Conservation (phyloP, 2,113 vertebrate species). For the Balaeniceps rex region DNA sequence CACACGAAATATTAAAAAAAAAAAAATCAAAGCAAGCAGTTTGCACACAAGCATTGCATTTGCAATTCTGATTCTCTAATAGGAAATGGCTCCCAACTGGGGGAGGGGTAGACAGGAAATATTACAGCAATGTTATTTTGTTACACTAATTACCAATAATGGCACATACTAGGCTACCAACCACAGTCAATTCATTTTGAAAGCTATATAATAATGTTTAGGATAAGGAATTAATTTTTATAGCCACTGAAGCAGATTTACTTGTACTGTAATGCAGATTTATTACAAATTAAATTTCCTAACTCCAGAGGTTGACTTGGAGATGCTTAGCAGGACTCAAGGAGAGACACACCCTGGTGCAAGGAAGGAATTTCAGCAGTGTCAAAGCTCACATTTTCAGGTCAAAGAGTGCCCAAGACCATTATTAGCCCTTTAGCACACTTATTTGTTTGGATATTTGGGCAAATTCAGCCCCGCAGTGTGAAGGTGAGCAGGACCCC, state of each 20-base stretch:
- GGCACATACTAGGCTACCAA: conserved; percentile 30
- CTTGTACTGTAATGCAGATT: conserved; percentile 56
- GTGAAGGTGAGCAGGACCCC: not conserved
- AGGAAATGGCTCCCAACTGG: not conserved
- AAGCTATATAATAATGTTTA: conserved; percentile 68
- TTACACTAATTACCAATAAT: conserved; percentile 70
- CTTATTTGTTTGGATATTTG: accelerated
- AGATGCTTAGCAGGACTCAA: not conserved
- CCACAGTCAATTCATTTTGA: conserved; percentile 65
- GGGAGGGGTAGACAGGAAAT: conserved; percentile 9
- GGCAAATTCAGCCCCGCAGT: not conserved
- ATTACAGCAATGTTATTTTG: conserved; percentile 9
- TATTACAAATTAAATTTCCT: conserved; percentile 56
- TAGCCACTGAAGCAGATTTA: conserved; percentile 45
- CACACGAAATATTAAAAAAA: not conserved
- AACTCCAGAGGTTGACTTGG: conserved; percentile 18
- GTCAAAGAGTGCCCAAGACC: not conserved
- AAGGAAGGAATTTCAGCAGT: not conserved
- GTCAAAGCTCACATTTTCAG: not conserved
- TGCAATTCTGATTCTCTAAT: not conserved
- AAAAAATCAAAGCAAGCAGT: not conserved
- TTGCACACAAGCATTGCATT: not conserved
- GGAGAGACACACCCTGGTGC: not conserved
- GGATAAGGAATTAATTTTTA: conserved; percentile 73
- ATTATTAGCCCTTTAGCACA: not conserved